phyloP scores from a whole-genome alignment of 1,140 invertebrate genomes.

The Nylanderia fulva region DNA sequence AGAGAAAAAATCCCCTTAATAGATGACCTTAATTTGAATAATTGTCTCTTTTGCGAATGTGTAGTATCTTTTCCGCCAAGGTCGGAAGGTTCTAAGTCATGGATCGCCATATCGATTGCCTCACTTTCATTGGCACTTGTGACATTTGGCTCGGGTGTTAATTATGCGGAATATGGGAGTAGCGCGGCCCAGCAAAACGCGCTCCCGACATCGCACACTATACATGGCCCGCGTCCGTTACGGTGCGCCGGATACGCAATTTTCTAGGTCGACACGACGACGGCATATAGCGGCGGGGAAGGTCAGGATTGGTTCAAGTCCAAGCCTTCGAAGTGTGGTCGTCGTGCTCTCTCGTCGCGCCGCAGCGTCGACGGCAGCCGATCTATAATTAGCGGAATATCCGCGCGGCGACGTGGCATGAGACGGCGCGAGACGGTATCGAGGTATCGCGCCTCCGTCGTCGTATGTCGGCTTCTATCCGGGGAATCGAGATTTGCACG shows the following conservation, averaged over 20 bases:
- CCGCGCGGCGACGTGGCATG: constrained; percentile 58
- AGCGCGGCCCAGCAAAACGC: not conserved
- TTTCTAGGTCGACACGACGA: constrained; percentile 83
- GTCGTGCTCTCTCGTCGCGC: constrained; percentile 59
- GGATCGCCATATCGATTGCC: not conserved
- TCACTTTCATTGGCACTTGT: constrained; percentile 24
- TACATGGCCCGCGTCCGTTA: constrained; percentile 61
- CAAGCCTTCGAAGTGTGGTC: constrained; percentile 78
- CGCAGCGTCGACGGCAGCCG: constrained; percentile 62
- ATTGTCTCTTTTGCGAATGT: not conserved
- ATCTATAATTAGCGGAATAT: constrained; percentile 83
- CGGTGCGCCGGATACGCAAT: constrained; percentile 71
- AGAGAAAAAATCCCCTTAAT: not conserved
- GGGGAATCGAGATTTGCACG: constrained; percentile 1
- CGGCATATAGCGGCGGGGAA: constrained; percentile 77
- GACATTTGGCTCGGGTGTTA: constrained; percentile 33
- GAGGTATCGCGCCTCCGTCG: constrained; percentile 30
- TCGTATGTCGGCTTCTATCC: not conserved
- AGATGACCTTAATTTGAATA: not conserved
- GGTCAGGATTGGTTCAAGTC: constrained; percentile 85
- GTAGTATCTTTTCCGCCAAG: not conserved
- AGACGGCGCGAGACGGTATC: constrained; percentile 52
- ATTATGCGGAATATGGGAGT: constrained; percentile 40
- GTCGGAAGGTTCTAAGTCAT: not conserved
- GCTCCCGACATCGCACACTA: constrained; percentile 23